Percentiles rank a stretch among this genome's conserved stretches.
Evolutionary conservation across 2,888 invertebrate species (phyloP).

Genomic region (Zootermopsis nevadensis): DNA sequence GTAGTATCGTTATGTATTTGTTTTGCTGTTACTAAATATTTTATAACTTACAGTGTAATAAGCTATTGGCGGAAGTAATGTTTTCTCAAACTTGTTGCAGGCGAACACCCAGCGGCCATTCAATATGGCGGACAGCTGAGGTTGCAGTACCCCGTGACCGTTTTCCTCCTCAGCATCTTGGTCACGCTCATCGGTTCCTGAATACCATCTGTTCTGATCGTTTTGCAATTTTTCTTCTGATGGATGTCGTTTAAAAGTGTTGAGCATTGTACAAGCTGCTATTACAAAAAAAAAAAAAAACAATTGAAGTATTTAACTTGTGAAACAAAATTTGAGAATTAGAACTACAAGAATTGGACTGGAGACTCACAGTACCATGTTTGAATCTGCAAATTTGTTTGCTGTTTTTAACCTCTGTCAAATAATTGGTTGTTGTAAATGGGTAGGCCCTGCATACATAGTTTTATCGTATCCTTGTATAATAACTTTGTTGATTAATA

Average conservation of each 20-base stretch:
- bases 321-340: background rate
- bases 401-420: constrained; percentile 7
- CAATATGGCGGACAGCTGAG: constrained; percentile 81
- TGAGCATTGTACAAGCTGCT: constrained; percentile 30
- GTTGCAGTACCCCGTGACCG: constrained; percentile 77
- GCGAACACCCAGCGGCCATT: constrained; percentile 89
- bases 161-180: constrained; percentile 76
- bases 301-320: constrained; percentile 7
- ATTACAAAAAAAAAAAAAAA: background rate
- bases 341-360: background rate
- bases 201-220: constrained; percentile 18
- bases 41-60: no score
- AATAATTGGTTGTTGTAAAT: constrained; percentile 20
- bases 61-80: no score
- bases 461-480: constrained; percentile 31
- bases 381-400: constrained; percentile 30
- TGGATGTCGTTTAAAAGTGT: constrained; percentile 34
- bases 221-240: constrained; percentile 17
- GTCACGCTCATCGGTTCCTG: constrained; percentile 64
- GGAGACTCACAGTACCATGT: constrained; percentile 24
- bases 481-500: constrained; percentile 35
- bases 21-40: no score
- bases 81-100: constrained; percentile 63
- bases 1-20: no score
- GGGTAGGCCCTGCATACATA: constrained; percentile 27